Evolutionary conservation across 2,888 invertebrate genomes (phyloP), one percentile per base, ranked within the genome.

Genomic region (Orthosia gracilis): DNA sequence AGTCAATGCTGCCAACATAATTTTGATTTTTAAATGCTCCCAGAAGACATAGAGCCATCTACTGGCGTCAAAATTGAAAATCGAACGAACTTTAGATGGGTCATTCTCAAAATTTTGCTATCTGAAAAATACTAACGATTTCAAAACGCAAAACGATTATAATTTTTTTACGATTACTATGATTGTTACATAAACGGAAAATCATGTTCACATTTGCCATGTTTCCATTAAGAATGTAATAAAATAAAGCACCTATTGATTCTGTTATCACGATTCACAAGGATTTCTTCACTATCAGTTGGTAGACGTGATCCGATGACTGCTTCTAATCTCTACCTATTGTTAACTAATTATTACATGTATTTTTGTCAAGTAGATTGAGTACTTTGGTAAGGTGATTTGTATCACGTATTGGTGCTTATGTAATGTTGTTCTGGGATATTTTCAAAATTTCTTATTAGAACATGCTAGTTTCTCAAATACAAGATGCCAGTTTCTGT

Each of bases 271-370:
- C 82, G 73, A 80, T 57, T 58, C 79, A 80, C 91, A 91, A 93
- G 92, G 92, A 89, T 93, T 90, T 89, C 87, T 88, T 85, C 85
- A 87, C 90, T 93, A 93, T 93, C 93, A 89, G 84, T 73, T 57
- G 67, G 89, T 82, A 89, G 90, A 93, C 92, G 93, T 93, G 93
- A 91, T 93, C 91, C 85, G 87, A 86, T 86, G 86, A 40, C 64
- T 79, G 82, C 70, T 81, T 82, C 78, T 84, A 87, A 88, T 88
- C 86, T 85, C 54, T 82, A 78, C 65, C 73, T 83, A 83, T 83
- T 85, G 86, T 77, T 87, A 86, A 76, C 81, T 80, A 77, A 82
- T 85, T 77, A 82, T 80, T 83, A 64, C 84, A 74, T 84, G 40
- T 81, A 73, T 69, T 82, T 85, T 84, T 52, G 73, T 71, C 61